Base-by-base conservation (phyloP, 2,888 invertebrate species). In the Acrobasis consociella region DNA sequence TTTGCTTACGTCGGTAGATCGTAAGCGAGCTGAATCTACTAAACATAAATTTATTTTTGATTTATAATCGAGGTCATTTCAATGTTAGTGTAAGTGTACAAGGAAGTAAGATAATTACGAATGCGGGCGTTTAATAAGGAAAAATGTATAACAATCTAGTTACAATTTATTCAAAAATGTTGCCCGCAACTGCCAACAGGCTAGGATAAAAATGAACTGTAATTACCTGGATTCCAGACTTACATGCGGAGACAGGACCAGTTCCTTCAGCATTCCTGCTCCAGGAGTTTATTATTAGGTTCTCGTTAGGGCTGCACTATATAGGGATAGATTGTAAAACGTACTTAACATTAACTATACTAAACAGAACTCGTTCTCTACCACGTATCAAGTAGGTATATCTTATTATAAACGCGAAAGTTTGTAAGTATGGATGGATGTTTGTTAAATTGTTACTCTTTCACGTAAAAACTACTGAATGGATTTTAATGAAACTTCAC, bases 41-140 rank as follows among this genome's bases (percentile, higher is more conserved):
- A 67, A 58, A 66, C 58, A 70, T 64, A 67, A 62, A 50, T 60
- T 51, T 16, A 64, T 64, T 69, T 65, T 70, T 72, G 64, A 66
- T 37, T 69, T 63, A 66, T 69, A 62, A 69, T 66, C 70, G 71
- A 76, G 72, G 75, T 75, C 74, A 62, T 60, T 64, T 56, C 52
- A 64, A 68, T 50, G 60, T 67, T 67, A 38, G 51, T 56, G 58
- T 55, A 46, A 52, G 51, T 50, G n/a, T 51, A 60, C 39, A 51
- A 60, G 51, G 60, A 60, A 60, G 60, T 60, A 52, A 42, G 17
- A 16, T 56, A 17, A 56, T 56, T 55, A 16, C 55, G 55, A 22
- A 56, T 56, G 56, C 56, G 56, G 56, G 56, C 56, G 17, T 46
- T 56, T 56, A 42, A 56, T 56, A 56, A 56, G 56, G 56, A 56